phyloP scores from a whole-genome alignment of 2,797 vertebrate species.

The Acrossocheilus fasciatus region DNA sequence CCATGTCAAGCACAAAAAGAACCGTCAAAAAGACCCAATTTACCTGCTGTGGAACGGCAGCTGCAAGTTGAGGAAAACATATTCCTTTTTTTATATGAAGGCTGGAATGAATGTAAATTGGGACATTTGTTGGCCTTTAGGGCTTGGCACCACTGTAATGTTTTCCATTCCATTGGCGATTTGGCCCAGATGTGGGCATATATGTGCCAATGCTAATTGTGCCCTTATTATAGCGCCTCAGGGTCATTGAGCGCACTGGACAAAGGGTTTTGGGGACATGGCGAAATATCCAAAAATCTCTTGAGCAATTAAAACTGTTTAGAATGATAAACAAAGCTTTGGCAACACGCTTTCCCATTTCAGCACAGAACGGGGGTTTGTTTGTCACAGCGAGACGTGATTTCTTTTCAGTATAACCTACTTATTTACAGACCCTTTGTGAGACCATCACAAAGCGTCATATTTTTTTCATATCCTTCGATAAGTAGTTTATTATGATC shows the following conservation, averaged over 20 bases:
- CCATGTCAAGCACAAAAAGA: not conserved
- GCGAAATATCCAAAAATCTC: not conserved
- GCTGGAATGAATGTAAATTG: slow-evolving; percentile 30
- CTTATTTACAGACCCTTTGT: slow-evolving; percentile 2
- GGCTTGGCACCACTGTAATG: not conserved
- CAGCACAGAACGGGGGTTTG: not conserved
- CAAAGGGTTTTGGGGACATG: not conserved
- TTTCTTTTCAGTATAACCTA: slow-evolving; percentile 15
- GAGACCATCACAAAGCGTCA: not conserved
- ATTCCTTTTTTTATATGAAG: slow-evolving; percentile 14
- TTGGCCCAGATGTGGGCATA: slow-evolving; percentile 22
- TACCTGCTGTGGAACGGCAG: slow-evolving; percentile 13
- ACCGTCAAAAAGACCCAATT: slow-evolving; percentile 7
- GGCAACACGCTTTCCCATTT: slow-evolving; percentile 2
- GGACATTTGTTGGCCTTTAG: slow-evolving; percentile 22
- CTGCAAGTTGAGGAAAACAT: slow-evolving; percentile 12
- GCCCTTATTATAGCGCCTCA: slow-evolving; percentile 2
- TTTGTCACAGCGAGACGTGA: not conserved
- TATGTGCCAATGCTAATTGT: slow-evolving; percentile 26
- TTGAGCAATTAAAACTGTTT: slow-evolving; percentile 1
- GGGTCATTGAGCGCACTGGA: not conserved
- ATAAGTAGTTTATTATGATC: slow-evolving; percentile 21
- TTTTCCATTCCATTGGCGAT: slow-evolving; percentile 19
- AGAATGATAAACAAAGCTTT: slow-evolving; percentile 7
- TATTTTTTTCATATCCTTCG: slow-evolving; percentile 21